Evolutionary conservation across 92 coral and sea anemone species (phyloP).

Genomic region (Desmophyllum pertusum): DNA sequence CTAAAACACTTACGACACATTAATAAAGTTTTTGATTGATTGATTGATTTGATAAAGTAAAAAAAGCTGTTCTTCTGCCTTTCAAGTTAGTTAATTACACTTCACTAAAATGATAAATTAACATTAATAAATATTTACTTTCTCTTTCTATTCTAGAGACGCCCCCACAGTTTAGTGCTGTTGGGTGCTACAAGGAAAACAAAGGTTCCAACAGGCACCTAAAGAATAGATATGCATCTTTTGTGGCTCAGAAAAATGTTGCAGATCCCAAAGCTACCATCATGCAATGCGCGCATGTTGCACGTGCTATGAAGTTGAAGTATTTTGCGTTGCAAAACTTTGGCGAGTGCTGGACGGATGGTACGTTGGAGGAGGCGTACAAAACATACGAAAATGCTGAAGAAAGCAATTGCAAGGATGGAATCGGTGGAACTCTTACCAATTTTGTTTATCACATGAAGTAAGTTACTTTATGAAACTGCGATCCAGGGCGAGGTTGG

Average conservation of each 20-base stretch:
- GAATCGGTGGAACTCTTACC: constrained; percentile 29
- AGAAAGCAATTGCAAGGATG: constrained; percentile 30
- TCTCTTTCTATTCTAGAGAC: neutral
- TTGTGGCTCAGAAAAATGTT: constrained; percentile 10
- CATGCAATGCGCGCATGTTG: constrained; percentile 37
- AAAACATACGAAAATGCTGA: constrained; percentile 13
- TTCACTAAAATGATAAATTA: too few species aligned
- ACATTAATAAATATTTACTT: neutral
- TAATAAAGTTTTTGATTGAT: too few species aligned
- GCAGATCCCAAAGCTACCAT: constrained; percentile 25
- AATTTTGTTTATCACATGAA: constrained; percentile 40
- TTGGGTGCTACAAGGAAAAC: constrained; percentile 42
- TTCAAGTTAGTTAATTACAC: too few species aligned
- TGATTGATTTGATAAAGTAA: too few species aligned
- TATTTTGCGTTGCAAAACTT: constrained; percentile 41
- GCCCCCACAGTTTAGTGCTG: constrained; percentile 1
- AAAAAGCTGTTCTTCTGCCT: too few species aligned
- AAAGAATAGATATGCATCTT: neutral
- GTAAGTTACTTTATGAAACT: neutral
- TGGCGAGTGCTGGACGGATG: constrained; percentile 53
- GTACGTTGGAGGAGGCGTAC: constrained; percentile 25
- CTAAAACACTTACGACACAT: too few species aligned
- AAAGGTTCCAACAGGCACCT: constrained; percentile 2
- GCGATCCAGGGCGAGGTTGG: too few species aligned
- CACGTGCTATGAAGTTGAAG: constrained; percentile 21